Base-by-base conservation (phyloP, 1,140 invertebrate genomes). In the Monomorium pharaonis region DNA sequence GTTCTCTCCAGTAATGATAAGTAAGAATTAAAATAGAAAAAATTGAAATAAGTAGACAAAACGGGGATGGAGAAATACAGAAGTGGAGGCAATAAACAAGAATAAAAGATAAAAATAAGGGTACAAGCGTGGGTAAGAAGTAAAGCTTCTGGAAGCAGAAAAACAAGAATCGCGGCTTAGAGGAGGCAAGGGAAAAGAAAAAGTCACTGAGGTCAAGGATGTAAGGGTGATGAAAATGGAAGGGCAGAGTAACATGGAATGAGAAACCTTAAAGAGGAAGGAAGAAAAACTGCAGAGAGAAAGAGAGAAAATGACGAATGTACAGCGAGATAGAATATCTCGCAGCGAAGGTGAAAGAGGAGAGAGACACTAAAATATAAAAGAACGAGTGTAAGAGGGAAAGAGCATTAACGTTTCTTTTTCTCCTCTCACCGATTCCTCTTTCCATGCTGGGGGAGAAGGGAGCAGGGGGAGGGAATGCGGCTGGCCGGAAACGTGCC, bases 331-430 rank as follows among this genome's bases (percentile, higher is more conserved):
- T 58, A 69, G 33, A 54, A 24, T 30, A 27, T 24, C 18, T 62
- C 3, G 56, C 18, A 9, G 70, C n/a, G 42, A 16, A 21, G 42
- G 33, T 14, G 27, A 54, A 44, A 21, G 14, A 27, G 62, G 24
- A 51, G 33, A 51, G 33, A 30, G 14, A 21, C 18, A 42, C 54
- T n/a, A 69, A 80, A 67, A 78, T 63, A 78, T 63, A 21, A 2
- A 5, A 51, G 16, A 51, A 44, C 18, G 24, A 47, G 37, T 44
- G 33, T 78, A 77, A 80, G 24, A 80, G 37, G 51, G 42, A 69
- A 81, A 69, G n/a, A 58, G 63, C 42, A 81, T 86, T 86, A 85
- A 86, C 42, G 18, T 63, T 69, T 70, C 47, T 84, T 67, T 69
- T 62, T 27, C n/a, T 16, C 14, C 21, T 24, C 51, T 24, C n/a